These are phyloP conservation scores for Trachelus stipa DNA, from an alignment of 2,888 invertebrate genomes.

Conservation along the genomic window DNA sequence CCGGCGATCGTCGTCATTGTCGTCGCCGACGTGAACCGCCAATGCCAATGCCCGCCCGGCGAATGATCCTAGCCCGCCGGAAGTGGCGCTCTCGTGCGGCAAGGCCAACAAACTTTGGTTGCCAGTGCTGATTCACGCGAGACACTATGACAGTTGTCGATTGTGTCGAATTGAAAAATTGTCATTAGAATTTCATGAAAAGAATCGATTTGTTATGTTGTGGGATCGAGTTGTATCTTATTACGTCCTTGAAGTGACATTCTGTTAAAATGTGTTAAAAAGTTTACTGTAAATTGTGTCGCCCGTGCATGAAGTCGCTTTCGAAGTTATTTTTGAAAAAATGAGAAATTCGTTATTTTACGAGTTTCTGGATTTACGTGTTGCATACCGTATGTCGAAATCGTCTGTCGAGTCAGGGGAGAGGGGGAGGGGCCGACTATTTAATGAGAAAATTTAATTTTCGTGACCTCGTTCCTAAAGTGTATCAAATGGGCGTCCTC, in stretches of 20 bases:
- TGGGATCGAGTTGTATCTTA: background rate
- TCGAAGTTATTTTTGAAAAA: background rate
- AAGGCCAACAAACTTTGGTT: constrained; percentile 24
- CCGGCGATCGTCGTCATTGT: background rate
- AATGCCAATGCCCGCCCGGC: constrained; percentile 27
- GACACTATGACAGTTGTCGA: background rate
- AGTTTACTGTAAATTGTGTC: background rate
- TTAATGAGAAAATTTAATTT: constrained; percentile 65
- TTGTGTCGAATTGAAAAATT: background rate
- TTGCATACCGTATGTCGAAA: background rate
- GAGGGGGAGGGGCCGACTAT: background rate
- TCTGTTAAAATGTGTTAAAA: background rate
- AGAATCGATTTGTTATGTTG: background rate
- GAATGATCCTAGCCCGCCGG: constrained; percentile 23
- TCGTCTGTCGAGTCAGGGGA: background rate
- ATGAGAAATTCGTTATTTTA: background rate
- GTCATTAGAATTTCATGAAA: background rate
- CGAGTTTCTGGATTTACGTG: background rate
- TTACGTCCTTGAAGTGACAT: background rate
- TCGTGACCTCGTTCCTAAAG: constrained; percentile 63
- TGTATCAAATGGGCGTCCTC: constrained; percentile 52
- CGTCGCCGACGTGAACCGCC: background rate
- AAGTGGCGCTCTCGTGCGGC: constrained; percentile 13
- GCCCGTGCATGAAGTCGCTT: background rate
- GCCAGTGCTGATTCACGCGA: constrained; percentile 15